Evolutionary conservation across 2,888 invertebrate genomes (phyloP), one percentile per base, ranked within the genome.

Genomic region (Plutella xylostella): DNA sequence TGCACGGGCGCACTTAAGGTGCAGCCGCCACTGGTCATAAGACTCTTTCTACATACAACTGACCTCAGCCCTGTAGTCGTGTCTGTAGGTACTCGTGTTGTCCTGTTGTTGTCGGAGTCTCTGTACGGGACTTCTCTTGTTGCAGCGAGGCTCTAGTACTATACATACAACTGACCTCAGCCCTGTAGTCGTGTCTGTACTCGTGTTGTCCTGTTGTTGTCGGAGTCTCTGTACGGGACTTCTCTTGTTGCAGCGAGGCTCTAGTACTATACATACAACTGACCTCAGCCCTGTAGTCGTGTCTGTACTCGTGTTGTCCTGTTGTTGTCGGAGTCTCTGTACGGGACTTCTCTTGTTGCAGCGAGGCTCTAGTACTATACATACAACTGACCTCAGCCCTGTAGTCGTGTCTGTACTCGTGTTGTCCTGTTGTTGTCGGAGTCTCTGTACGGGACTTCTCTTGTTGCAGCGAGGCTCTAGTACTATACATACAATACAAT

Each of bases 341-440:
- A 87, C 56, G 74, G 11, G 85, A 72, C 33, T 85, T 69, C 54
- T 79, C 85, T 45, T 71, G 70, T 18, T 72, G 73, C 34, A 86
- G 52, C 40, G 62, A 74, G 35, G 80, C 72, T 46, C n/a, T n/a
- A n/a, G n/a, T n/a, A n/a, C n/a, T n/a, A n/a, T n/a, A n/a, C n/a
- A n/a, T n/a, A n/a, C n/a, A n/a, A n/a, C n/a, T n/a, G n/a, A 89
- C 90, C 75, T 90, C 89, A 44, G 86, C 85, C 60, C 86, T 85
- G 57, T 89, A 90, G 56, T 89, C 89, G 46, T 86, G 85, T 50
- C 88, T 86, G 46, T 91, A 57, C 17, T 86, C 86, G 86, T 83
- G 1, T 85, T 79, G 0, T 78, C 77, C 54, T 90, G 89, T 50
- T 88, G 87, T 51, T 85, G 85, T 51, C 80, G 73, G 48, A 88